Base-by-base conservation (phyloP, 2,888 invertebrate genomes). In the Silvanus unidentatus region DNA sequence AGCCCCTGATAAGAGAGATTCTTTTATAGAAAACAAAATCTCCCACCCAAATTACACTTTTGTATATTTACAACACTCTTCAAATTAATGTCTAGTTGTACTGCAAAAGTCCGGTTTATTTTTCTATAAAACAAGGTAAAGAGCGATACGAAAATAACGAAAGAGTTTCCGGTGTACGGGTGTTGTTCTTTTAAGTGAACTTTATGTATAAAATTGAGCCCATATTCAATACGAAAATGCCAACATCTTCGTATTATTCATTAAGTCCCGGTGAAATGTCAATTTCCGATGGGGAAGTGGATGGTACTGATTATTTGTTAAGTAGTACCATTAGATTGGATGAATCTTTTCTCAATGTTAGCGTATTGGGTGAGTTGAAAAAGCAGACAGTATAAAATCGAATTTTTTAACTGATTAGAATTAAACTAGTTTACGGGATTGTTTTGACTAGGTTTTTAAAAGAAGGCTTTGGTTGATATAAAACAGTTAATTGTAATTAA, bases 291-390 rank as follows among this genome's bases (percentile, higher is more conserved):
- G 73, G 77, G 53, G 80, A 81, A 70, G 69, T 80, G 62, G 80
- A 81, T 66, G 78, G 79, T 56, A 77, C 78, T 3, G 80, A 80
- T 63, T 80, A 79, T 66, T 73, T 81, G 50, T 72, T 81, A 47
- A 79, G 79, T 54, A 79, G 79, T 51, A 79, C 80, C 11, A 79
- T 80, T 69, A 72, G 78, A 60, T 63, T 80, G 44, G 80, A 81
- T 58, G 80, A 80, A 55, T 76, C 75, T 63, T 78, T 78, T 68
- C 74, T 80, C 60, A 79, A 78, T 67, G 76, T 80, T 63, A 80
- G 78, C 69, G 76, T 80, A 62, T 72, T 80, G 35, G 79, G 80
- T 80, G 62, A 78, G 79, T 76, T 28, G 4, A 22, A 8, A 8
- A 22, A 22, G 4, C 22, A 5, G 22, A 5, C n/a, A n/a, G n/a